These are phyloP conservation scores for Lytechinus pictus DNA, from an alignment of 35 echinoderm and acorn worm genomes.

Conservation along the genomic window DNA sequence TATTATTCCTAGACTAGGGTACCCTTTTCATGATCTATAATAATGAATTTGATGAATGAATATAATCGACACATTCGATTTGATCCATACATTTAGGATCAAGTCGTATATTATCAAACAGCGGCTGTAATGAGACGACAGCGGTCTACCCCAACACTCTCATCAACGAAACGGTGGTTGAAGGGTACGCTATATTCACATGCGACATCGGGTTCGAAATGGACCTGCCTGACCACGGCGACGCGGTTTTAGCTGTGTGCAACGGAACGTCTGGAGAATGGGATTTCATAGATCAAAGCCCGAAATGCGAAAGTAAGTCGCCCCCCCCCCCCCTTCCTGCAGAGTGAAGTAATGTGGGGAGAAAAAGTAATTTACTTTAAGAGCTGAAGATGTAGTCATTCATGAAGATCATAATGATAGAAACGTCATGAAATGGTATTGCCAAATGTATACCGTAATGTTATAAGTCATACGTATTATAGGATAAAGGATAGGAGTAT, in stretches of 20 bases:
- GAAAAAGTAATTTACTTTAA: too few species aligned
- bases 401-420: too few species aligned
- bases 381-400: too few species aligned
- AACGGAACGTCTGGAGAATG: not conserved
- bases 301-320: not conserved
- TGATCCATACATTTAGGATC: not conserved
- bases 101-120: not conserved
- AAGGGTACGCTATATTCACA: not conserved
- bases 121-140: not conserved
- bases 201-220: not conserved
- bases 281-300: not conserved
- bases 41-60: not conserved
- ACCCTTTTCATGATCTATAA: not conserved
- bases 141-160: not conserved
- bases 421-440: too few species aligned
- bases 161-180: not conserved
- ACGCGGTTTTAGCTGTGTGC: not conserved
- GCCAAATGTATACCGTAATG: too few species aligned
- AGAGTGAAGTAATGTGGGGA: too few species aligned
- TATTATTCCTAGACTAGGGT: too few species aligned
- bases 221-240: not conserved
- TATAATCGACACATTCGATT: too few species aligned
- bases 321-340: too few species aligned
- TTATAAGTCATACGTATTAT: too few species aligned
- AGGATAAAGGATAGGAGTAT: too few species aligned